phyloP scores from a whole-genome alignment of 2,113 vertebrate genomes.

The Eulemur rufifrons region DNA sequence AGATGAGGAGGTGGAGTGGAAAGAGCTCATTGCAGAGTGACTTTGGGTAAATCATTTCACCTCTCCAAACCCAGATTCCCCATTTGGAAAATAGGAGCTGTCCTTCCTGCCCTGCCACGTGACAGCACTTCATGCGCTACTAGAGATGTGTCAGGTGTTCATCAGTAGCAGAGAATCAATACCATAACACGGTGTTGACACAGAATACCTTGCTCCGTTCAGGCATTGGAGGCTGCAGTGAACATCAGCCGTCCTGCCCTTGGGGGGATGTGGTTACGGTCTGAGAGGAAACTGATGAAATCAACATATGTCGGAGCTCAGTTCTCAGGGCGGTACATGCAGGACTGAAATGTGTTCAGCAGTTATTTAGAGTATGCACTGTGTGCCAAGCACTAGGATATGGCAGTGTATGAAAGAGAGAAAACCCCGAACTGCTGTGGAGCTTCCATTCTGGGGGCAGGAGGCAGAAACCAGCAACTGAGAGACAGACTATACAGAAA shows the following conservation, averaged over 20 bases:
- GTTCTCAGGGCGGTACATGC: background rate
- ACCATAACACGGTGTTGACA: rapidly evolving
- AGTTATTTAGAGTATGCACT: background rate
- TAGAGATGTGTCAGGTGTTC: background rate
- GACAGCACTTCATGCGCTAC: background rate
- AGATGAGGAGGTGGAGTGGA: background rate
- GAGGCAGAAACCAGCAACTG: background rate
- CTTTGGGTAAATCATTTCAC: background rate
- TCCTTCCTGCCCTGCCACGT: no score
- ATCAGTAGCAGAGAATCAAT: background rate
- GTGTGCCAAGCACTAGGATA: background rate
- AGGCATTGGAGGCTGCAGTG: background rate
- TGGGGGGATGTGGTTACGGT: background rate
- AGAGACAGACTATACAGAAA: background rate
- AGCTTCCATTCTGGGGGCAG: background rate
- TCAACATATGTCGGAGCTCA: background rate
- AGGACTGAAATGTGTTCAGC: background rate
- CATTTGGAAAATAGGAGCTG: background rate
- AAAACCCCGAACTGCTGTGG: background rate
- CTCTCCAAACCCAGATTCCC: background rate
- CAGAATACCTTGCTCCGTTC: background rate
- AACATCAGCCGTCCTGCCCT: background rate
- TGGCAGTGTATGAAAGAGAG: background rate
- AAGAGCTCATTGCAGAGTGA: background rate
- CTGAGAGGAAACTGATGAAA: background rate